Evolutionary conservation across 2,113 vertebrate genomes (phyloP), one percentile per base, ranked within the genome.

Genomic region (Spermophilus dauricus): DNA sequence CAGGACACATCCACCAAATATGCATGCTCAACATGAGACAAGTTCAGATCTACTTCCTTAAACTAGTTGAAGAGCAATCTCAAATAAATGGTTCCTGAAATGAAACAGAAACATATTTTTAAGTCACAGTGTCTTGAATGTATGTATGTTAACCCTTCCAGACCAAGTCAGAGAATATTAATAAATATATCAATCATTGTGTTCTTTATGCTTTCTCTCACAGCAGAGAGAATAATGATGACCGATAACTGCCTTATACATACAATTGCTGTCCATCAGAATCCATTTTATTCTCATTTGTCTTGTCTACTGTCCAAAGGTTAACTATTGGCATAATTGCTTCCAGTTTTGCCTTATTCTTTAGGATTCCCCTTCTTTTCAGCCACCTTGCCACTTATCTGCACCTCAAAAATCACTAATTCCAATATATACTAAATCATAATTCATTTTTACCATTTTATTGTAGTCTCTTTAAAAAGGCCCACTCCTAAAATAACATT

Each of bases 151-250:
- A 67, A 72, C 30, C 82, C 4, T 51, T 28, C 45, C 63, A 87
- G 42, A 76, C 26, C 58, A 85, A 90, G 7, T 42, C 34, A 63
- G 3, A 4, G 8, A 39, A 5, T 45, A 8, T 82, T 75, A 95
- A 93, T 56, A n/a, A 84, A 83, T 82, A n/a, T 65, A 51, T 92
- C 75, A 56, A 42, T 80, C 10, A 39, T 45, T 93, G 73, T 80
- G 18, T 39, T n/a, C 45, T 84, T 73, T 45, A 37, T 32, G 28
- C 7, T 73, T 39, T 75, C 24, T 93, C 4, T 93, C 56, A 2
- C 78, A 48, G 30, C 8, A 89, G 45, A 56, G 22, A 84, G 17
- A 72, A 87, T 0, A 0, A 56, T 67, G 7, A 22, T 92, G 90
- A 18, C 39, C 87, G 22, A 2, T 84, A 58, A 53, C 3, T 37